phyloP scores from a whole-genome alignment of 2,797 vertebrate species.

The Eospalax fontanierii region DNA sequence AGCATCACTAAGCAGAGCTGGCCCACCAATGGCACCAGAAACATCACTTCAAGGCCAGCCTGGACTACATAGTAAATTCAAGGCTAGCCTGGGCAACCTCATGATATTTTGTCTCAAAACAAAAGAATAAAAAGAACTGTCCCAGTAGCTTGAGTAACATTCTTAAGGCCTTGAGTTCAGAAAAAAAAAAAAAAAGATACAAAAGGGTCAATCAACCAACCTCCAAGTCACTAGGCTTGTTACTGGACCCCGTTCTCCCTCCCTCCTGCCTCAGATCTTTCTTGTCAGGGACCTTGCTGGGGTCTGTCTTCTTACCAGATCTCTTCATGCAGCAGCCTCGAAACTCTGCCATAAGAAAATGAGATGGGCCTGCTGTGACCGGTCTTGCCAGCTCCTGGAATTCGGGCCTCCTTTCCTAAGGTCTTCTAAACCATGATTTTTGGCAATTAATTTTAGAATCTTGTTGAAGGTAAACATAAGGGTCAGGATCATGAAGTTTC shows the following conservation, averaged over 20 bases:
- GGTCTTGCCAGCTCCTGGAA: background rate
- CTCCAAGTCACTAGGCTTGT: no score
- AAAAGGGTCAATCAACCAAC: background rate
- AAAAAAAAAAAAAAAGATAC: background rate
- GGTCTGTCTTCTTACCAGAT: background rate
- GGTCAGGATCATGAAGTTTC: background rate
- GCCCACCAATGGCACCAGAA: no score
- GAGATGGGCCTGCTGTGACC: background rate
- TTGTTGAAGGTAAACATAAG: background rate
- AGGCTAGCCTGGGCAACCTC: background rate
- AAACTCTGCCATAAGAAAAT: background rate
- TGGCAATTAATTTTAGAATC: background rate
- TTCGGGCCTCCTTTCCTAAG: background rate
- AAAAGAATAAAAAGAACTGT: background rate
- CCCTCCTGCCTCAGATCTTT: background rate
- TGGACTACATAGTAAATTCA: background rate
- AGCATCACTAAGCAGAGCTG: background rate
- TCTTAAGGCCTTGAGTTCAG: background rate
- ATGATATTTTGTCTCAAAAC: background rate
- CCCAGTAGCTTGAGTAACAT: background rate
- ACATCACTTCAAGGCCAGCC: no score
- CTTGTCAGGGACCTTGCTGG: background rate
- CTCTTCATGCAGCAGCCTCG: background rate
- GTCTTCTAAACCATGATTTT: slow-evolving; percentile 38
- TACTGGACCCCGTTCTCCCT: no score